phyloP scores from a whole-genome alignment of 1,140 invertebrate species.

The Alviniconcha marisindica region DNA sequence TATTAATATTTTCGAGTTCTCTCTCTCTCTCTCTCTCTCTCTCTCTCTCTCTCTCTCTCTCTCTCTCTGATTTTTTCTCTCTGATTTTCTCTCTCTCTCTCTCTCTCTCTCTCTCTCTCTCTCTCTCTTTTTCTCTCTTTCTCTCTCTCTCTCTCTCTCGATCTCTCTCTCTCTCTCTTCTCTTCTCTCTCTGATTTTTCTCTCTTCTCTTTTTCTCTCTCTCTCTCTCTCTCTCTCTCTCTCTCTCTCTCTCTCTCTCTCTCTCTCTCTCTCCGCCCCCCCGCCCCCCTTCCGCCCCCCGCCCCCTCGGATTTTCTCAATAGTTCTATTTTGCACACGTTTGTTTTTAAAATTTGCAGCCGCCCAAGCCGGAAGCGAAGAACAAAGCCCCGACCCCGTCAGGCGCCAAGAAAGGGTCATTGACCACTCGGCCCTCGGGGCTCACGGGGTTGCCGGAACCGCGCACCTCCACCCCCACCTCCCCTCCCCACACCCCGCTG shows the following conservation, averaged over 20 bases:
- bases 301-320: too few relatives aligned
- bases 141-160: neutral
- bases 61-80: neutral
- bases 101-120: neutral
- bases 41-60: too few relatives aligned
- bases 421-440: neutral
- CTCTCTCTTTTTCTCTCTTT: neutral
- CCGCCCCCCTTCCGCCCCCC: too few relatives aligned
- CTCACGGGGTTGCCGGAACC: neutral
- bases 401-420: neutral
- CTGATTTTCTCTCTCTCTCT: neutral
- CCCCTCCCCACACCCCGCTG: constrained; percentile 2
- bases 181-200: neutral
- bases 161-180: neutral
- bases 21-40: too few relatives aligned
- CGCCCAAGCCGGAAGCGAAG: neutral
- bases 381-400: neutral
- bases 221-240: too few relatives aligned
- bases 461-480: constrained; percentile 26
- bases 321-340: neutral
- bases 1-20: too few relatives aligned
- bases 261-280: too few relatives aligned
- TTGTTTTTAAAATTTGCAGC: neutral
- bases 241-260: too few relatives aligned
- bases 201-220: neutral